phyloP scores from a whole-genome alignment of 2,113 vertebrate genomes.

The Cryptomyrus ogoouensis region DNA sequence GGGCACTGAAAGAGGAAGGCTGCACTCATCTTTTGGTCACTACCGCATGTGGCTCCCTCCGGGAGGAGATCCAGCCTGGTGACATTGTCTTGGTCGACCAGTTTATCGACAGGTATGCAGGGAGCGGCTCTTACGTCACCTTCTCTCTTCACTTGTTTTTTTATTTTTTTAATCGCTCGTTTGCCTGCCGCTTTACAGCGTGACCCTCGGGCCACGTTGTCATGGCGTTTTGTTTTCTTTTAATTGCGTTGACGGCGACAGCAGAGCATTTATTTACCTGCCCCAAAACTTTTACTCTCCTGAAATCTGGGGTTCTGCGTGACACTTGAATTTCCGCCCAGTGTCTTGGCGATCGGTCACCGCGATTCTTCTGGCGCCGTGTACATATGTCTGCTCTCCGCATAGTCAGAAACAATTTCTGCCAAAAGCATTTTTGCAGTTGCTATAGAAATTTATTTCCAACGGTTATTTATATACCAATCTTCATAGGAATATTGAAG shows the following conservation, averaged over 20 bases:
- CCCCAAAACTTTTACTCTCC: background rate
- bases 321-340: background rate
- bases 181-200: background rate
- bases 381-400: background rate
- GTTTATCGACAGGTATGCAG: conserved; percentile 84
- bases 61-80: conserved; percentile 89
- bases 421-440: background rate
- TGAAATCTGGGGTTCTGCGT: background rate
- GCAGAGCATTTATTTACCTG: background rate
- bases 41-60: conserved; percentile 88
- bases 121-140: background rate
- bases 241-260: background rate
- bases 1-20: conserved; percentile 85
- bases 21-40: conserved; percentile 87
- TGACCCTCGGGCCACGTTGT: background rate
- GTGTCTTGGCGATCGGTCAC: background rate
- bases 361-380: background rate
- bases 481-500: background rate
- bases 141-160: background rate
- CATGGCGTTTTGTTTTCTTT: background rate
- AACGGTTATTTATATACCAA: background rate
- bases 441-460: background rate
- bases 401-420: background rate
- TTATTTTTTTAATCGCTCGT: background rate
- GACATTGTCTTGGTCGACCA: conserved; percentile 91